These are phyloP conservation scores for Rhabdomys pumilio DNA, from an alignment of 2,797 vertebrate species.

Conservation along the genomic window DNA sequence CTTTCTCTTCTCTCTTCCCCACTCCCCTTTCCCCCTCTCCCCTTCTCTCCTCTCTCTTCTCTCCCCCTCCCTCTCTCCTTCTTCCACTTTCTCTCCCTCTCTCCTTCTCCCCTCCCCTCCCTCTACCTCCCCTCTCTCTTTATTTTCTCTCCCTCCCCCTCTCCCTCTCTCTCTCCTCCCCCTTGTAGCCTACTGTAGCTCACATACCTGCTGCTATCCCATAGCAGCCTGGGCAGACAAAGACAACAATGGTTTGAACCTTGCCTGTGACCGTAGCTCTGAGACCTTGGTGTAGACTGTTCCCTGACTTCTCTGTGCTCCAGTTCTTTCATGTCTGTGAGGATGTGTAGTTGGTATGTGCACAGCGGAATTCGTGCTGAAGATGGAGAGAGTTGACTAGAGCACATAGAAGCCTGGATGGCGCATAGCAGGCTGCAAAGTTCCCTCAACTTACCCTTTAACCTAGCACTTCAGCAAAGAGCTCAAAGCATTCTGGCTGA, in stretches of 20 bases:
- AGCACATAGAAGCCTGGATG: fast-evolving
- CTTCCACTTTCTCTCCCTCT: background rate
- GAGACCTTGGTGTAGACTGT: background rate
- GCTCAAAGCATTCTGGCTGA: background rate
- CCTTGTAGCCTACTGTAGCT: fast-evolving
- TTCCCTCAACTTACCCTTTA: background rate
- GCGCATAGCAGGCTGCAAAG: background rate
- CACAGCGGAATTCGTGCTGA: background rate
- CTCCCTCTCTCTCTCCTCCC: background rate
- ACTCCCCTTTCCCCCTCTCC: background rate
- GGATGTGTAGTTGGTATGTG: background rate
- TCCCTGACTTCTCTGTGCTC: background rate
- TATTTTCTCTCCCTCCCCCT: background rate
- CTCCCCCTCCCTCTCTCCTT: too few species aligned
- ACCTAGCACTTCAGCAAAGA: background rate
- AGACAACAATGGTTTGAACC: background rate
- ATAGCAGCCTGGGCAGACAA: background rate
- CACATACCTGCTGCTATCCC: background rate
- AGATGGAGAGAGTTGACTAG: background rate
- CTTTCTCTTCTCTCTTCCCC: too few species aligned
- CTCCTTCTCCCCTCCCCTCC: background rate
- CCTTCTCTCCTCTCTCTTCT: background rate
- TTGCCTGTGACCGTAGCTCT: background rate
- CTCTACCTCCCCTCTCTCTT: background rate
- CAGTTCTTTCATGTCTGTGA: background rate